phyloP scores from a whole-genome alignment of 2,113 vertebrate species.

The Salvelinus alpinus region DNA sequence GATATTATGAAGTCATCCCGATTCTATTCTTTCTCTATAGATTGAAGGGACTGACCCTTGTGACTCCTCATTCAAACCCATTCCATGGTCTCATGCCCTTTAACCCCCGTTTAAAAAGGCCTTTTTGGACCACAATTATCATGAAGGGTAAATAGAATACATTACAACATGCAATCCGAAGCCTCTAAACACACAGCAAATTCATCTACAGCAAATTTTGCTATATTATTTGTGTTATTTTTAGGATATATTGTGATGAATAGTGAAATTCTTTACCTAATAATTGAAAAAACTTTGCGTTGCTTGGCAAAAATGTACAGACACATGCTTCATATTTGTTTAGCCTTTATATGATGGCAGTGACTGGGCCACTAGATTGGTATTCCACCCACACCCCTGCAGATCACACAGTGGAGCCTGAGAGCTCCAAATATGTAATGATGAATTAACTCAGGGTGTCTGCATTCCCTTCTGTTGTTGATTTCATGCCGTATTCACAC shows the following conservation, averaged over 20 bases:
- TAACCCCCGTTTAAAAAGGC: neutral
- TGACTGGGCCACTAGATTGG: too few relatives aligned
- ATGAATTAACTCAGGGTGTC: slow-evolving; percentile 4
- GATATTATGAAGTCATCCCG: neutral
- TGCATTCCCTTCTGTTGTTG: slow-evolving; percentile 2
- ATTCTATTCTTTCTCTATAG: neutral
- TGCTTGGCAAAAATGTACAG: too few relatives aligned
- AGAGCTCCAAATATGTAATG: neutral
- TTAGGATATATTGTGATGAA: too few relatives aligned
- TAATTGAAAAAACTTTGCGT: too few relatives aligned
- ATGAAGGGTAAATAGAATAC: neutral
- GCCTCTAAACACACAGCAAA: neutral
- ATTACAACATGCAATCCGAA: neutral
- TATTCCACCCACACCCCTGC: neutral
- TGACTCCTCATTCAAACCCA: neutral
- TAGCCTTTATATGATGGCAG: too few relatives aligned
- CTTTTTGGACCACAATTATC: neutral
- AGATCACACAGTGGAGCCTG: neutral
- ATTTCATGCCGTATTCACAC: neutral
- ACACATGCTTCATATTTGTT: too few relatives aligned
- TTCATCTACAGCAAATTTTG: too few relatives aligned
- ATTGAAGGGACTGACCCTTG: neutral
- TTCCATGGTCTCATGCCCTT: slow-evolving; percentile 6
- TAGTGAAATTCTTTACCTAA: too few relatives aligned
- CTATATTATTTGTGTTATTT: too few relatives aligned